A percentile compares a stretch with the other conserved stretches of the same genome.
These are phyloP conservation scores for Mesoclemmys tuberculata DNA, from an alignment of 2,113 vertebrate species.

Conservation along the genomic window DNA sequence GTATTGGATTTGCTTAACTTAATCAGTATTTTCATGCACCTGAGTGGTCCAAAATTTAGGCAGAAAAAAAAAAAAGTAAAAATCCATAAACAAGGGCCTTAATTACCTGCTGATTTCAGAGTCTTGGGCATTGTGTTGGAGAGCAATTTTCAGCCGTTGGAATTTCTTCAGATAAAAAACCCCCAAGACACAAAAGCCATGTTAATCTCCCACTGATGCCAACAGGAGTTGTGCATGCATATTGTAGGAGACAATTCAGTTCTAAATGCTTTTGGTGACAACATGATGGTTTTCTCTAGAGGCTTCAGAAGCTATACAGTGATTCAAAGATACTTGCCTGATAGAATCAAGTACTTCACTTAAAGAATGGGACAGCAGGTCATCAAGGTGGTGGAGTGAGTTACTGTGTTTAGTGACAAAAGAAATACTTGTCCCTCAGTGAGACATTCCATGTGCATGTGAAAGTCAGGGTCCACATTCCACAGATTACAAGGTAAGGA, in stretches of 20 bases:
- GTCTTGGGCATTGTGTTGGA: not conserved
- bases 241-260: not conserved
- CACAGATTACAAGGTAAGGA: not conserved
- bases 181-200: not conserved
- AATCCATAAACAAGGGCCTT: not conserved
- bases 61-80: not conserved
- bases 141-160: not conserved
- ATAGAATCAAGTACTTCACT: fast-evolving
- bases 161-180: not conserved
- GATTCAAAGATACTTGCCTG: not conserved
- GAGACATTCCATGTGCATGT: not conserved
- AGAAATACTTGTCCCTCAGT: not conserved
- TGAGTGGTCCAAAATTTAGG: not conserved
- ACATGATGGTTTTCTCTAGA: not conserved
- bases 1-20: not conserved
- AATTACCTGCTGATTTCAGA: not conserved
- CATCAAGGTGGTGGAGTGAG: not conserved
- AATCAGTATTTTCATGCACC: not conserved
- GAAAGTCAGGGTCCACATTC: not conserved
- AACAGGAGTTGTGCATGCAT: not conserved
- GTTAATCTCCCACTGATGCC: not conserved
- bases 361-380: not conserved
- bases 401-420: not conserved
- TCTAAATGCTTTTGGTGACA: not conserved
- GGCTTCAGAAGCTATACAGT: not conserved